These are phyloP conservation scores for Dryococelus australis DNA, from an alignment of 2,888 invertebrate species.

Conservation along the genomic window DNA sequence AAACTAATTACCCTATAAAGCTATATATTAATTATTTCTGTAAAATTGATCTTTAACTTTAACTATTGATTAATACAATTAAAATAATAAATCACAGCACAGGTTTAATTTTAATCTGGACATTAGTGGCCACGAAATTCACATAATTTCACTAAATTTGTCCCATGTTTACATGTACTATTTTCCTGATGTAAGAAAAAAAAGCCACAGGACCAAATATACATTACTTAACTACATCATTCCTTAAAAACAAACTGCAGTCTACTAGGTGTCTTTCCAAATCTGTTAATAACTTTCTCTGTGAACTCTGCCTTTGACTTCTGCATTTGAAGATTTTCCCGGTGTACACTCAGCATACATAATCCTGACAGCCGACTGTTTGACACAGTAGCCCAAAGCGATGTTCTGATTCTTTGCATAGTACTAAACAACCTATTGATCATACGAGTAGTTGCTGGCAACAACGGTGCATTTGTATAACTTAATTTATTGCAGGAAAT, in stretches of 20 bases:
- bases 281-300: background rate
- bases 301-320: background rate
- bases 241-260: background rate
- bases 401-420: slow-evolving; percentile 44
- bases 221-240: no score
- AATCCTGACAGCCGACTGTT: slow-evolving; percentile 43
- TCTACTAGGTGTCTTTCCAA: background rate
- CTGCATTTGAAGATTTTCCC: background rate
- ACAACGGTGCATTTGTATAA: slow-evolving; percentile 35
- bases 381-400: slow-evolving; percentile 40
- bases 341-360: slow-evolving; percentile 30
- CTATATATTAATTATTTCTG: no score
- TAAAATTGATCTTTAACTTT: no score
- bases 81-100: no score
- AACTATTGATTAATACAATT: no score
- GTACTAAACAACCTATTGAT: slow-evolving; percentile 47
- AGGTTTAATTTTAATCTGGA: no score
- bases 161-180: no score
- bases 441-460: slow-evolving; percentile 43
- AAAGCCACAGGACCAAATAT: no score
- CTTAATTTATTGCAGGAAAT: background rate
- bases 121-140: no score
- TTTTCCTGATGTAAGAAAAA: no score
- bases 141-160: no score
- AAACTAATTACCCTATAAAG: no score